phyloP scores from a whole-genome alignment of 2,797 vertebrate species.

The Enteromius treurensis region DNA sequence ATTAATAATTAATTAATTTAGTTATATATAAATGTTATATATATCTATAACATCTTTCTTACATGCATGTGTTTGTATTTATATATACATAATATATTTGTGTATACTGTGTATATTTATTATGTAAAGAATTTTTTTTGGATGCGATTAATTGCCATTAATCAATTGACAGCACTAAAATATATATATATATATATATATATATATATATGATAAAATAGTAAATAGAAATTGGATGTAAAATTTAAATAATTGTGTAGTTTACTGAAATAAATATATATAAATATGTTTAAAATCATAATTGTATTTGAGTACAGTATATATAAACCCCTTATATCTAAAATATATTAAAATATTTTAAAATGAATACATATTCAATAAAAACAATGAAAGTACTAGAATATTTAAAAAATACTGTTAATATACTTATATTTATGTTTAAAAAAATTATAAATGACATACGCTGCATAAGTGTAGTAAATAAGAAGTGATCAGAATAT shows the following conservation, averaged over 20 bases:
- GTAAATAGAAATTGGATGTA: background rate
- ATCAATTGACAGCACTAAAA: too few species aligned
- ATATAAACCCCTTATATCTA: background rate
- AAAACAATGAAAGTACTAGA: background rate
- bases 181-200: too few species aligned
- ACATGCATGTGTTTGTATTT: too few species aligned
- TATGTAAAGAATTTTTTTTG: too few species aligned
- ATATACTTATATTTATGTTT: background rate
- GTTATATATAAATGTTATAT: too few species aligned
- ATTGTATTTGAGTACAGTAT: background rate
- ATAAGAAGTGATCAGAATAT: background rate
- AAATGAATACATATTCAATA: background rate
- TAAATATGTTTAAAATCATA: background rate
- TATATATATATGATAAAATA: background rate
- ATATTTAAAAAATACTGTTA: background rate
- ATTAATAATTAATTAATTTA: too few species aligned
- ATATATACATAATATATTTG: too few species aligned
- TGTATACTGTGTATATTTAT: too few species aligned
- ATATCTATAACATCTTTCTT: too few species aligned
- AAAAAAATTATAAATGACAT: background rate
- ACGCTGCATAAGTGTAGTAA: background rate
- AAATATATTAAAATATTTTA: background rate
- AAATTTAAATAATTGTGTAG: background rate
- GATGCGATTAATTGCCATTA: too few species aligned
- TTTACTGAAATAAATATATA: background rate